Evolutionary conservation across 2,797 vertebrate species (phyloP).

Genomic region (Gallinago solitaria): DNA sequence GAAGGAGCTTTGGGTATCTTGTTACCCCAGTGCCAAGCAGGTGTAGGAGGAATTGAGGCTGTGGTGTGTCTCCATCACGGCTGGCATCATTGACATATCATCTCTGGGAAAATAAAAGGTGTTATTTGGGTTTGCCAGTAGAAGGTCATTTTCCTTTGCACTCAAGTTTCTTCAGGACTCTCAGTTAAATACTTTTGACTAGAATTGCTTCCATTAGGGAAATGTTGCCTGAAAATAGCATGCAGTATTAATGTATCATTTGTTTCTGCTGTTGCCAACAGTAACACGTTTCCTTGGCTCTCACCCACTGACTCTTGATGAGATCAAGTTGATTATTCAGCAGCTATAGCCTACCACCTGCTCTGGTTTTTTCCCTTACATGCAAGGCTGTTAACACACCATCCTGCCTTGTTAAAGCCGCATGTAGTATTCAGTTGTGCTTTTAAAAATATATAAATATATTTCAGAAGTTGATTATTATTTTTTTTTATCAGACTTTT

Average conservation of each 20-base stretch:
- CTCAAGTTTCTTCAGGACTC: background rate
- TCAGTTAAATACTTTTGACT: background rate
- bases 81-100: rapidly evolving
- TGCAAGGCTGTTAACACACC: background rate
- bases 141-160: background rate
- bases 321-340: constrained; percentile 58
- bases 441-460: background rate
- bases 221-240: background rate
- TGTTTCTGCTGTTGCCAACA: constrained; percentile 57
- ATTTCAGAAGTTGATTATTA: background rate
- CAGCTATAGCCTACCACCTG: constrained; percentile 44
- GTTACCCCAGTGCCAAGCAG: background rate
- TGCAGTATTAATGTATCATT: background rate
- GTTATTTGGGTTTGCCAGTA: rapidly evolving
- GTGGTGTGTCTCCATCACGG: background rate
- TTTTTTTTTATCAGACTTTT: background rate
- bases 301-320: background rate
- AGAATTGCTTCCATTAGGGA: background rate
- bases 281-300: constrained; percentile 30
- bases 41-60: background rate
- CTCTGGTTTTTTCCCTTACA: background rate
- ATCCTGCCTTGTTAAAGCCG: background rate
- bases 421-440: background rate
- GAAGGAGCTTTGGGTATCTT: background rate
- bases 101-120: background rate